Base-by-base conservation (phyloP, 2,888 invertebrate species). In the Keiferia lycopersicella region DNA sequence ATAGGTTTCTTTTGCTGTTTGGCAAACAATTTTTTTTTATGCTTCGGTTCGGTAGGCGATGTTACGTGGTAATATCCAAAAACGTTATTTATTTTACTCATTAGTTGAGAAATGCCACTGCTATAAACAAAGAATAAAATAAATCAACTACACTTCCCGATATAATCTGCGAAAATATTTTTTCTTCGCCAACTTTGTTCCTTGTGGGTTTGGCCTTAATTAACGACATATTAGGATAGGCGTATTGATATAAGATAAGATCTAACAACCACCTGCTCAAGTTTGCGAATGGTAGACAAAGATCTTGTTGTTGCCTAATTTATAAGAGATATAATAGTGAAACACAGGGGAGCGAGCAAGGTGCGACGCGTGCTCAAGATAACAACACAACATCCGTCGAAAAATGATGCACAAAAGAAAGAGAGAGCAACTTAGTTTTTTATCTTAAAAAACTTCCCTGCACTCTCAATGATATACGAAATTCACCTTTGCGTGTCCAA, bases 281-380 rank as follows among this genome's bases (percentile, higher is more conserved):
- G 83, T 78, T 80, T 82, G 88, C 87, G 74, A 88, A 87, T 81
- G 78, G 75, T 71, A 74, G 75, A 87, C 85, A 88, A 82, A 79
- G 84, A 80, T 80, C 80, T 83, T 73, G 77, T 81, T 86, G 83
- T 84, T 80, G 72, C 75, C 79, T 84, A 85, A 86, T 87, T 87
- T 86, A 88, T 85, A 81, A 20, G 83, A 81, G 83, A 81, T 80
- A 78, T 73, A 74, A 70, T 75, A 77, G 76, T 80, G 76, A 78
- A 83, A 83, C 79, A 77, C 67, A 69, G 74, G 79, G 76, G 78
- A 69, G 50, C 82, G 71, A 73, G 84, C 88, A 88, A 88, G 90
- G 90, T 88, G 89, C 82, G 72, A 41, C 81, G 87, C 89, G 88
- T 86, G 90, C 86, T 88, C 88, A 79, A 84, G 90, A 91, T 90